A percentile compares a stretch with the other conserved stretches of the same genome.
phyloP scores from a whole-genome alignment of 2,113 vertebrate genomes.

The Hippolais icterina region DNA sequence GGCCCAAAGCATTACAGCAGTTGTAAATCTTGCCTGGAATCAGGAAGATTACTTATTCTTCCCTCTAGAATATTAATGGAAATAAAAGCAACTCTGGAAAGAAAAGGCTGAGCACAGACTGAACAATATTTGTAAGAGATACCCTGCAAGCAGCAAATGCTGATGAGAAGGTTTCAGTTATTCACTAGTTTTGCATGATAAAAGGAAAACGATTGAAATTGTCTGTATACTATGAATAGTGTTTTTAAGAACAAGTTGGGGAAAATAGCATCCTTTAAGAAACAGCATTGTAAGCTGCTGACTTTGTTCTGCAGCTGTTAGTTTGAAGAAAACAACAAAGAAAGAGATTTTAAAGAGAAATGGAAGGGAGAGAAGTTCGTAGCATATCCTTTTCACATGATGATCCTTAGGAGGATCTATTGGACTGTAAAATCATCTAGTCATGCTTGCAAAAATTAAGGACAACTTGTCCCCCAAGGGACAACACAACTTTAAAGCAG shows the following conservation, averaged over 20 bases:
- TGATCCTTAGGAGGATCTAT: background rate
- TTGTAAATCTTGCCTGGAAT: constrained; percentile 31
- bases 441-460: constrained; percentile 27
- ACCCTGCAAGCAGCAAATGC: background rate
- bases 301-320: constrained; percentile 60
- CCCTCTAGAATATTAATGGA: background rate
- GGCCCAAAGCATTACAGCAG: background rate
- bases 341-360: background rate
- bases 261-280: constrained; percentile 49
- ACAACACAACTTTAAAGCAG: background rate
- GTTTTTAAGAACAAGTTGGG: constrained; percentile 38
- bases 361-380: background rate
- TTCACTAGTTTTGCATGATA: constrained; percentile 41
- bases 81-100: constrained; percentile 10
- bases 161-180: constrained; percentile 44
- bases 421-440: constrained; percentile 34
- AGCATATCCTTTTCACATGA: background rate
- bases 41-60: constrained; percentile 6
- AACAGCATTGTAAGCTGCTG: background rate
- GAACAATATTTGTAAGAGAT: background rate
- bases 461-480: background rate
- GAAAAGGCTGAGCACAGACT: background rate
- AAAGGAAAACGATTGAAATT: constrained; percentile 47
- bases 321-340: constrained; percentile 14
- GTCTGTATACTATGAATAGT: constrained; percentile 38